These are phyloP conservation scores for Xiphophorus hellerii DNA, from an alignment of 2,113 vertebrate species.

Conservation along the genomic window DNA sequence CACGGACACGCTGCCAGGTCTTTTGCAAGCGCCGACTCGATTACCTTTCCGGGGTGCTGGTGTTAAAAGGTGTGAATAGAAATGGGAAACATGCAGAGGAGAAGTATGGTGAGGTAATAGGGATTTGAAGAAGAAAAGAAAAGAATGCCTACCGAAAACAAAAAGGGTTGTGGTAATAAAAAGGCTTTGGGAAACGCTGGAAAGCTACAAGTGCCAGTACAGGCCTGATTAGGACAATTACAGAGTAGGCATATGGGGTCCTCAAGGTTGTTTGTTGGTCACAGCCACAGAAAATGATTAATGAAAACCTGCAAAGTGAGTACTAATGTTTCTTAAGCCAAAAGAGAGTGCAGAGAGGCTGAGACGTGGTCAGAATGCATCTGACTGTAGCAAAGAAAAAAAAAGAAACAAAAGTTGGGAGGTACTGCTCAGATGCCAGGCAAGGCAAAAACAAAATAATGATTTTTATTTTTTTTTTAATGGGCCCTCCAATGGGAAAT, in stretches of 20 bases:
- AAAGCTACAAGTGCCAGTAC: constrained; percentile 55
- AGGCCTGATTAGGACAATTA: constrained; percentile 73
- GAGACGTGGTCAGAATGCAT: neutral
- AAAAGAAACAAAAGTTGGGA: constrained; percentile 11
- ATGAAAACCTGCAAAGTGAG: constrained; percentile 61
- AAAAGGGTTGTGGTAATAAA: constrained; percentile 13
- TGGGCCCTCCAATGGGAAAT: constrained; percentile 47
- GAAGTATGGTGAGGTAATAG: neutral
- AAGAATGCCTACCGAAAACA: constrained; percentile 15
- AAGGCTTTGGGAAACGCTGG: constrained; percentile 48
- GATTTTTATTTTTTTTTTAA: constrained; percentile 27
- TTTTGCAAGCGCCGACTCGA: constrained; percentile 47
- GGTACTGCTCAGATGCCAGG: neutral
- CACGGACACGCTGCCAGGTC: constrained; percentile 40
- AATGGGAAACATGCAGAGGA: constrained; percentile 23
- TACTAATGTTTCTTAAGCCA: constrained; percentile 43
- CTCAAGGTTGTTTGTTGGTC: constrained; percentile 39
- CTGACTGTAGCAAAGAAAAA: constrained; percentile 19
- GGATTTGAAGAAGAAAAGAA: constrained; percentile 7
- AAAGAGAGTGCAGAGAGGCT: neutral
- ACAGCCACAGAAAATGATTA: constrained; percentile 55
- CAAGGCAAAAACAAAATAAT: constrained; percentile 41
- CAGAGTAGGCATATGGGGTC: constrained; percentile 43
- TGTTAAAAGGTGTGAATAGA: constrained; percentile 27
- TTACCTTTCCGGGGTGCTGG: constrained; percentile 67